A percentile compares a stretch with the other conserved stretches of the same genome.
Conservation (phyloP, 2,888 invertebrate species). For the Elysia crispata region DNA sequence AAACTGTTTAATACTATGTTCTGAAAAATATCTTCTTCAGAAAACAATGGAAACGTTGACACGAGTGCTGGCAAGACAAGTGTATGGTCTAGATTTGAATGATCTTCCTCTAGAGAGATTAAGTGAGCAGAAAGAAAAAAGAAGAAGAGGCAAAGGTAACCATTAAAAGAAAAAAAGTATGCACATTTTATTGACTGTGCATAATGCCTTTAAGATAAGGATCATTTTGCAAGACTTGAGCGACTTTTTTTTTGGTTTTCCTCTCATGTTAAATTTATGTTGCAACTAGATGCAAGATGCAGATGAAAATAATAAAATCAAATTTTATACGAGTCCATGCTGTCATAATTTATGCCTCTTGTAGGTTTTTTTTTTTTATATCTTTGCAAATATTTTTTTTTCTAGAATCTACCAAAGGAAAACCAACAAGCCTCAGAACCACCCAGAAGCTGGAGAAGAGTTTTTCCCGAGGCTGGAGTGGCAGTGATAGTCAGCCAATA, state of each 20-base stretch:
- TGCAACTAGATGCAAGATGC: too few species aligned
- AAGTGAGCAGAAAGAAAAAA: slow-evolving; percentile 87
- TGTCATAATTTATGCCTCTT: too few species aligned
- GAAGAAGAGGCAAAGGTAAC: slow-evolving; percentile 63
- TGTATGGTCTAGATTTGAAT: slow-evolving; percentile 93
- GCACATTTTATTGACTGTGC: too few species aligned
- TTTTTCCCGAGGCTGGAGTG: slow-evolving; percentile 72
- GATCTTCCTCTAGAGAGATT: slow-evolving; percentile 89
- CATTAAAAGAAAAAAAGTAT: too few species aligned
- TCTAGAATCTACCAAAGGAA: slow-evolving; percentile 53
- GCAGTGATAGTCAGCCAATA: slow-evolving; percentile 62
- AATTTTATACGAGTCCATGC: too few species aligned
- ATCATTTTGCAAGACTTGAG: too few species aligned
- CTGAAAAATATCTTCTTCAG: slow-evolving; percentile 54
- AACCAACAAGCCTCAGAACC: slow-evolving; percentile 51
- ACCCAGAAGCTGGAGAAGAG: slow-evolving; percentile 58
- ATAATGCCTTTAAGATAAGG: too few species aligned
- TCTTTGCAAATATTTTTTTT: background rate
- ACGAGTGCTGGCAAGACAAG: slow-evolving; percentile 94
- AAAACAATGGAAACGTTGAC: slow-evolving; percentile 92
- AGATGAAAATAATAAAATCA: too few species aligned
- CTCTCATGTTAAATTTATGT: too few species aligned
- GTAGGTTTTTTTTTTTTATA: too few species aligned
- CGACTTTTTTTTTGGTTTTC: too few species aligned
- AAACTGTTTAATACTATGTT: too few species aligned